A percentile compares a stretch with the other conserved stretches of the same genome.
Evolutionary conservation across 2,888 invertebrate species (phyloP).

Genomic region (Lissonota sp.): DNA sequence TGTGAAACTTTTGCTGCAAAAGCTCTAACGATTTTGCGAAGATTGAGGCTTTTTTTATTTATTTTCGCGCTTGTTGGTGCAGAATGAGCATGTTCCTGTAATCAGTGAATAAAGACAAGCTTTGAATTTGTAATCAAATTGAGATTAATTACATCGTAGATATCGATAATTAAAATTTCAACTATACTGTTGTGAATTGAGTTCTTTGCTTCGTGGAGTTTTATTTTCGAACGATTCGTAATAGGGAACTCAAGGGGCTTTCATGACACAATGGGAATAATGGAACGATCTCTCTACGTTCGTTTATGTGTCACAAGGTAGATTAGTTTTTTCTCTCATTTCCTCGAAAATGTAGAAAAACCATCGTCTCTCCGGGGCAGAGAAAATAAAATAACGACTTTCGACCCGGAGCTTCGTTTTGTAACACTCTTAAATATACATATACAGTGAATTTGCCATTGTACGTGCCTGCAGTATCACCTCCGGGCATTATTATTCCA

Average conservation of each 20-base stretch:
- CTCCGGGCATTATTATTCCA: conserved; percentile 78
- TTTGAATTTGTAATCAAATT: no score
- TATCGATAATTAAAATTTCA: conserved; percentile 1
- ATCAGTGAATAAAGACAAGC: background rate
- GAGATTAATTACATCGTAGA: background rate
- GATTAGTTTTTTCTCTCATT: background rate
- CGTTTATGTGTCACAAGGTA: background rate
- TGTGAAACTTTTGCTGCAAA: conserved; percentile 20
- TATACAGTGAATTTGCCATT: conserved; percentile 65
- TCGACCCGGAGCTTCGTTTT: conserved; percentile 22
- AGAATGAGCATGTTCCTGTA: background rate
- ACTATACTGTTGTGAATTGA: background rate
- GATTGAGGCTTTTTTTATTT: conserved; percentile 1
- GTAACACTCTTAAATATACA: background rate
- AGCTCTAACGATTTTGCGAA: conserved; percentile 21
- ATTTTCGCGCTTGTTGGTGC: background rate
- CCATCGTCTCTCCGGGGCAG: background rate
- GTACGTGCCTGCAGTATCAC: conserved; percentile 43
- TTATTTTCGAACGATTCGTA: background rate
- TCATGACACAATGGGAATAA: background rate
- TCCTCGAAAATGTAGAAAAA: conserved; percentile 24
- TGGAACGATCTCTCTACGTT: background rate
- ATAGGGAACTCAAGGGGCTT: background rate
- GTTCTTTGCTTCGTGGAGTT: no score
- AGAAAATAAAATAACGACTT: conserved; percentile 1